phyloP scores from a whole-genome alignment of 2,888 invertebrate species.

The Gryllus longicercus region DNA sequence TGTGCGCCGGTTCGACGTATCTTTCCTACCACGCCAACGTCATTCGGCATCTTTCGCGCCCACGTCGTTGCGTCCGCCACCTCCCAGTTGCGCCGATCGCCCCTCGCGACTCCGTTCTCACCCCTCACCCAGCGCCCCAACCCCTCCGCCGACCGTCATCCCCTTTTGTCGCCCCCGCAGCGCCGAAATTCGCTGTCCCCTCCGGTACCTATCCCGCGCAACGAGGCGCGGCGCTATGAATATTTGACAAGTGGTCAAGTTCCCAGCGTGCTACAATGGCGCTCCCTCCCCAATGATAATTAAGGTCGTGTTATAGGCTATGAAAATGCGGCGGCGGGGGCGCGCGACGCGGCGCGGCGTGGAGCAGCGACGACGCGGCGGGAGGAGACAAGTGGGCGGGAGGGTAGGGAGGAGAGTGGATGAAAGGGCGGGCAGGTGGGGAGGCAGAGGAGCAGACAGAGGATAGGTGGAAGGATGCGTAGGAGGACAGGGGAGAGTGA shows the following conservation, averaged over 20 bases:
- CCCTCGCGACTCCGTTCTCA: not conserved
- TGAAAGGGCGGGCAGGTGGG: too few species aligned
- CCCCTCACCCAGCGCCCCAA: not conserved
- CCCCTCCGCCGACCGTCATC: not conserved
- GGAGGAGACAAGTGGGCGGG: not conserved
- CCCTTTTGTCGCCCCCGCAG: not conserved
- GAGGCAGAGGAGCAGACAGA: too few species aligned
- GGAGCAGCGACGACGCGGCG: not conserved
- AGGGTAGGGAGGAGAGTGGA: not conserved
- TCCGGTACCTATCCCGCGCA: conserved; percentile 4
- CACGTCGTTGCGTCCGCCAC: too few species aligned
- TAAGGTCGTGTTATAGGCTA: not conserved
- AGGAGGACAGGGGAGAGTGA: too few species aligned
- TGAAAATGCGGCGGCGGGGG: not conserved
- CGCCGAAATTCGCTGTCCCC: not conserved
- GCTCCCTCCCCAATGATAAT: not conserved
- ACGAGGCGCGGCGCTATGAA: not conserved
- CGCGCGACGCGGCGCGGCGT: not conserved
- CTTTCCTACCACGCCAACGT: too few species aligned
- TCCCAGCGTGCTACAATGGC: not conserved
- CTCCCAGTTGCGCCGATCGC: not conserved
- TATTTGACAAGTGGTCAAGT: conserved; percentile 10
- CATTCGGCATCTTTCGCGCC: too few species aligned
- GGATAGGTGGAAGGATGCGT: too few species aligned
- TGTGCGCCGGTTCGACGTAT: too few species aligned